These are phyloP conservation scores for Craniophora ligustri DNA, from an alignment of 2,888 invertebrate species.

Conservation along the genomic window DNA sequence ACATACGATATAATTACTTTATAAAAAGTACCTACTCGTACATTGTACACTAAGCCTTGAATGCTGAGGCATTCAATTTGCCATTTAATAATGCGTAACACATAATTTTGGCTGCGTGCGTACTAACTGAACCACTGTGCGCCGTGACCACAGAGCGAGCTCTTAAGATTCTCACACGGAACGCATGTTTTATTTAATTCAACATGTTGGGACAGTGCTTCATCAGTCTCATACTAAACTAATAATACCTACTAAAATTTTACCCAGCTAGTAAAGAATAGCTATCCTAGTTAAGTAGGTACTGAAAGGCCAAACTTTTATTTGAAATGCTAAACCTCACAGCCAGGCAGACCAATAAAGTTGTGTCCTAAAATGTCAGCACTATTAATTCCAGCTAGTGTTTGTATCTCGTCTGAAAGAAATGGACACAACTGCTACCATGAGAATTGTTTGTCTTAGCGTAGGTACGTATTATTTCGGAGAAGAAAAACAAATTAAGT, in stretches of 20 bases:
- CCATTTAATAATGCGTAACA: no score
- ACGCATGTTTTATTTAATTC: constrained; percentile 12
- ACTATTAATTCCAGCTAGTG: constrained; percentile 26
- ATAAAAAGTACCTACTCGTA: no score
- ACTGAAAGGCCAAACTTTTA: constrained; percentile 26
- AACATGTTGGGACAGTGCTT: constrained; percentile 14
- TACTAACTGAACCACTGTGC: no score
- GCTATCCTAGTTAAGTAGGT: constrained; percentile 26
- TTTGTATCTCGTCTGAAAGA: constrained; percentile 12
- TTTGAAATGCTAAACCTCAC: constrained; percentile 49
- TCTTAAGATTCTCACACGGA: no score
- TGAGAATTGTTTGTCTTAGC: constrained; percentile 5
- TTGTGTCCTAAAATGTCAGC: constrained; percentile 50
- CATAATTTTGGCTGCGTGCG: no score
- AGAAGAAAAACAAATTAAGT: no score
- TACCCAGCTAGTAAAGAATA: constrained; percentile 32
- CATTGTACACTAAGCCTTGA: no score
- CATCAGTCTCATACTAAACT: no score
- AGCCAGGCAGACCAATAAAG: constrained; percentile 44
- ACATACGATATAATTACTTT: no score
- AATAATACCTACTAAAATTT: constrained; percentile 28
- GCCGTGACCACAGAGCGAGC: no score
- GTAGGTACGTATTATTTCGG: no score
- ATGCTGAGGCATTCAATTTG: no score
- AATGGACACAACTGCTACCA: constrained; percentile 5